Conservation (phyloP, 2,797 vertebrate genomes). For the Lacerta agilis region DNA sequence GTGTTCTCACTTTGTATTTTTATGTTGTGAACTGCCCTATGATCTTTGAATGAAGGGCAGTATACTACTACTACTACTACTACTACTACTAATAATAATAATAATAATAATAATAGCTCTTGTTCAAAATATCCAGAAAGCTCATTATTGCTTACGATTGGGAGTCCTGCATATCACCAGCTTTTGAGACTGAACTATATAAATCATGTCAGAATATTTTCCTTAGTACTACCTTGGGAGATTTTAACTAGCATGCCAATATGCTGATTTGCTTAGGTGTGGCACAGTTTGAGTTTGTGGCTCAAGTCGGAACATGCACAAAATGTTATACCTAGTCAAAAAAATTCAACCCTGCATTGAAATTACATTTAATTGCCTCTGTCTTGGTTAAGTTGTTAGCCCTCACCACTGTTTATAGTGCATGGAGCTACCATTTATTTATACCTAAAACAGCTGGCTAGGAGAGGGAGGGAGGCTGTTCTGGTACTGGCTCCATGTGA, state of each 20-base stretch:
- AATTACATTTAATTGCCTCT: constrained; percentile 14
- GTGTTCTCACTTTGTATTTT: no score
- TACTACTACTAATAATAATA: no score
- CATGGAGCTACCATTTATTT: neutral
- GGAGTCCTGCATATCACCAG: neutral
- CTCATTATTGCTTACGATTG: neutral
- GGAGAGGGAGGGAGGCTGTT: neutral
- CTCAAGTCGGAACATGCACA: neutral
- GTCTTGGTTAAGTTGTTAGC: neutral
- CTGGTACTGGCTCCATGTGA: neutral
- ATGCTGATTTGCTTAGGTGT: constrained; percentile 39
- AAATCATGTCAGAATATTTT: neutral
- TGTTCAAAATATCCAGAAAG: neutral
- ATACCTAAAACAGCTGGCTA: neutral
- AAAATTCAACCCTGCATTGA: neutral
- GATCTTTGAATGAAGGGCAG: no score
- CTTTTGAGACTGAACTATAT: neutral
- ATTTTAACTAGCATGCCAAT: constrained; percentile 25
- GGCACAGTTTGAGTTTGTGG: constrained; percentile 10
- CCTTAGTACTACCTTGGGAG: constrained; percentile 24
- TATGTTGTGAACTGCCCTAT: no score
- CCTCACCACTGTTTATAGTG: neutral
- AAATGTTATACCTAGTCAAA: neutral
- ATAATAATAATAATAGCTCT: no score
- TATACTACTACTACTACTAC: no score